These are phyloP conservation scores for Agonopterix arenella DNA, from an alignment of 2,888 invertebrate genomes.

Conservation along the genomic window DNA sequence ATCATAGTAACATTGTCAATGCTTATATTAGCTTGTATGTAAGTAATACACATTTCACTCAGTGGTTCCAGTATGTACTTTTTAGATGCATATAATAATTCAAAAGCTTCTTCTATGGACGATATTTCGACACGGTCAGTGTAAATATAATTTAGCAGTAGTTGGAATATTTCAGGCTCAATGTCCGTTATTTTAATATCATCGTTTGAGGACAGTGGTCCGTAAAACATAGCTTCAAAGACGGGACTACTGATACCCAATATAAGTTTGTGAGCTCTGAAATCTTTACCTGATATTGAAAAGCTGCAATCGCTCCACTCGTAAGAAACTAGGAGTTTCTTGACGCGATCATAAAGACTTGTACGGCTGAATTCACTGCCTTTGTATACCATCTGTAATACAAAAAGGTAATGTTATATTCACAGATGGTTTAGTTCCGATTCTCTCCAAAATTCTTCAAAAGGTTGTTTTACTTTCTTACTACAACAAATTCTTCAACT, in stretches of 20 bases:
- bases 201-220: conserved; percentile 70
- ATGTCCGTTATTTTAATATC: conserved; percentile 77
- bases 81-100: conserved; percentile 79
- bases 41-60: conserved; percentile 65
- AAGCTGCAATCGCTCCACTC: conserved; percentile 80
- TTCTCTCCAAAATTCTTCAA: too few relatives aligned
- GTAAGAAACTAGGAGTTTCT: conserved; percentile 60
- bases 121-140: conserved; percentile 74
- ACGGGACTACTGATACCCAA: conserved; percentile 81
- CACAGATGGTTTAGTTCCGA: too few relatives aligned
- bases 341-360: conserved; percentile 63
- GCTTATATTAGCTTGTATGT: conserved; percentile 72
- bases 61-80: conserved; percentile 79
- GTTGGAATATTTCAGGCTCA: conserved; percentile 77
- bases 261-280: conserved; percentile 79
- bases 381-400: conserved; percentile 59
- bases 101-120: conserved; percentile 78
- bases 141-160: conserved; percentile 79
- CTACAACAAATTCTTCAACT: too few relatives aligned
- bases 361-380: conserved; percentile 39
- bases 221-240: conserved; percentile 82
- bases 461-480: too few relatives aligned
- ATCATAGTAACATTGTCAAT: conserved; percentile 76
- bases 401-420: conserved; percentile 2
- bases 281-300: conserved; percentile 62